A percentile compares a stretch with the other conserved stretches of the same genome.
phyloP scores from a whole-genome alignment of 2,888 invertebrate species.

The Dusona sp. region DNA sequence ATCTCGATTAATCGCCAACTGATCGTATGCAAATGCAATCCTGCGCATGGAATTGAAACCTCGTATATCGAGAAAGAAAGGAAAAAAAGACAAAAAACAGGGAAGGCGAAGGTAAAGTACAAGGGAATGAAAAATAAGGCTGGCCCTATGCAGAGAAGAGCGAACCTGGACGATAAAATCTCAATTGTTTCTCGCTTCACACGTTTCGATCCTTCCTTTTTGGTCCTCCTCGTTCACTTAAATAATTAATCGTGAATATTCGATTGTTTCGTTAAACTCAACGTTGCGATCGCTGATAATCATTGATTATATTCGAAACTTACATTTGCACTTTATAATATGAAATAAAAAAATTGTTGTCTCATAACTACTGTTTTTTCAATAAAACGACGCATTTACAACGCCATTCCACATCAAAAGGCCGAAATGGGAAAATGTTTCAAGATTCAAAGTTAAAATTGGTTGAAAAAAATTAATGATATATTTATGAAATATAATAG shows the following conservation, averaged over 20 bases:
- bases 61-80: slow-evolving; percentile 53
- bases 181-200: slow-evolving; percentile 68
- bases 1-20: slow-evolving; percentile 80
- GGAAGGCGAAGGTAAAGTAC: slow-evolving; percentile 47
- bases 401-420: too few relatives aligned
- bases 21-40: slow-evolving; percentile 79
- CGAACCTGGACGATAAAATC: slow-evolving; percentile 69
- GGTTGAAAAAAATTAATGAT: too few relatives aligned
- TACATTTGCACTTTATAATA: not conserved
- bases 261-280: slow-evolving; percentile 28
- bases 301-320: slow-evolving; percentile 12
- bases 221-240: slow-evolving; percentile 12
- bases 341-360: not conserved
- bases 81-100: slow-evolving; percentile 39
- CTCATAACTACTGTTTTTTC: not conserved
- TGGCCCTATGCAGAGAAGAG: slow-evolving; percentile 30
- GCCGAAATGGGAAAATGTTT: too few relatives aligned
- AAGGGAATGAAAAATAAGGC: slow-evolving; percentile 63
- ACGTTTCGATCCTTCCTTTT: slow-evolving; percentile 40
- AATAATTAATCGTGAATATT: slow-evolving; percentile 43
- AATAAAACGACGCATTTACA: too few relatives aligned
- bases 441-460: too few relatives aligned
- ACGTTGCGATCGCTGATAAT: not conserved
- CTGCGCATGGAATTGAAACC: slow-evolving; percentile 35
- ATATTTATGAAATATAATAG: too few relatives aligned